Evolutionary conservation across 2,797 vertebrate genomes (phyloP), one percentile per base, ranked within the genome.

Genomic region (Darevskia mixta): DNA sequence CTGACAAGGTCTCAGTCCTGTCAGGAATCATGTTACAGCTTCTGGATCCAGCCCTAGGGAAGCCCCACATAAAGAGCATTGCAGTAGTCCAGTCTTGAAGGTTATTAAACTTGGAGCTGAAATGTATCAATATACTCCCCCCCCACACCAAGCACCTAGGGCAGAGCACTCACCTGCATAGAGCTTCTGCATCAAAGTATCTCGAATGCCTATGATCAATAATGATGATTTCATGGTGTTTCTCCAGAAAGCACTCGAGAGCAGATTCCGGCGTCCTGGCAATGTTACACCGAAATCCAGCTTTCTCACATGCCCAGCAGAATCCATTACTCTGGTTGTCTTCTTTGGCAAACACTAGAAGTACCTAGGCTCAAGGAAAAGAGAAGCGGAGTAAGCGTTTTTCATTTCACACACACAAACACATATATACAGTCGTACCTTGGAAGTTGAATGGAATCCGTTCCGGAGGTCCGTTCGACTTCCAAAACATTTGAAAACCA

Each of bases 341-440:
- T 90, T 99, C 98, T 98, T 98, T 99, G 97, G 98, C 97, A 98
- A 99, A 99, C 97, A 99, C 99, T 97, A 99, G 97, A 97, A 99
- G 98, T 98, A 99, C 99, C 99, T 99, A 93, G 18, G 32, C 86
- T 89, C 90, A 90, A 94, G 95, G 84, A 83, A 93, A 90, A 43
- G 55, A 66, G 10, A 66, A 38, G 10, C n/a, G 2, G 8, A 11
- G 43, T 32, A 41, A 82, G 10, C 10, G 2, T 58, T 10, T 35
- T 58, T 45, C 27, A 27, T 67, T 61, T 9, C 6, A n/a, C 71
- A 5, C 71, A 13, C n/a, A 35, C n/a, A 35, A 18, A 18, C 32
- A 73, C 17, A 73, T 73, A 6, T 73, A 35, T 35, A 61, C 35
- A 55, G 13, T 15, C 49, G 0, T 55, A 15, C 13, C 49, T 55